Evolutionary conservation across 92 coral and sea anemone species (phyloP).

Genomic region (Heteractis magnifica): DNA sequence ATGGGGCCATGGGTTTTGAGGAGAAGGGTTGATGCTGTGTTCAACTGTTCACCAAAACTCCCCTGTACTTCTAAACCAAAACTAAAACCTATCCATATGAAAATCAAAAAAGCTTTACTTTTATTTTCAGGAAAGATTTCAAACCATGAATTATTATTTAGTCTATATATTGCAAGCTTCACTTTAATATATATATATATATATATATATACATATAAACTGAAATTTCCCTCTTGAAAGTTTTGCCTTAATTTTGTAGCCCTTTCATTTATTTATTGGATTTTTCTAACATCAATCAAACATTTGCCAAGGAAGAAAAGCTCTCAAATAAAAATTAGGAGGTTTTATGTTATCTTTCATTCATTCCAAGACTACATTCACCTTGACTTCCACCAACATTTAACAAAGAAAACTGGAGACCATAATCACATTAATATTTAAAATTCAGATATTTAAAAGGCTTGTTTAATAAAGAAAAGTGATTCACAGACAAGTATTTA

Average conservation of each 20-base stretch:
- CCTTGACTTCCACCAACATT: constrained; percentile 19
- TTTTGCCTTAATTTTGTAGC: no score
- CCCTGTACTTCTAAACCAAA: constrained; percentile 2
- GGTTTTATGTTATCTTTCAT: background rate
- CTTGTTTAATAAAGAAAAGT: constrained; percentile 13
- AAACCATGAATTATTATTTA: background rate
- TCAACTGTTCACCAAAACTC: constrained; percentile 5
- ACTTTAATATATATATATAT: background rate
- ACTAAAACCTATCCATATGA: background rate
- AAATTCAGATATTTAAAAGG: constrained; percentile 5
- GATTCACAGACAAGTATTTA: background rate
- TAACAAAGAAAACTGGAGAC: constrained; percentile 24
- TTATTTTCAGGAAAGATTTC: no score
- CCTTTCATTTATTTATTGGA: background rate
- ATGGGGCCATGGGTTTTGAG: background rate
- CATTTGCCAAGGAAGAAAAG: background rate
- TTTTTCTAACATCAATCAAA: background rate
- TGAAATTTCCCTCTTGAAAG: background rate
- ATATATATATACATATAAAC: background rate
- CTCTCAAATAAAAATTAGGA: background rate
- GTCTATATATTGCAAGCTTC: background rate
- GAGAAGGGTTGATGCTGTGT: constrained; percentile 9
- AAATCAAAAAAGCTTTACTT: background rate
- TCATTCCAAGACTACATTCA: background rate
- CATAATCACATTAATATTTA: constrained; percentile 15